Evolutionary conservation across 2,113 vertebrate genomes (phyloP).

Genomic region (Alectura lathami): DNA sequence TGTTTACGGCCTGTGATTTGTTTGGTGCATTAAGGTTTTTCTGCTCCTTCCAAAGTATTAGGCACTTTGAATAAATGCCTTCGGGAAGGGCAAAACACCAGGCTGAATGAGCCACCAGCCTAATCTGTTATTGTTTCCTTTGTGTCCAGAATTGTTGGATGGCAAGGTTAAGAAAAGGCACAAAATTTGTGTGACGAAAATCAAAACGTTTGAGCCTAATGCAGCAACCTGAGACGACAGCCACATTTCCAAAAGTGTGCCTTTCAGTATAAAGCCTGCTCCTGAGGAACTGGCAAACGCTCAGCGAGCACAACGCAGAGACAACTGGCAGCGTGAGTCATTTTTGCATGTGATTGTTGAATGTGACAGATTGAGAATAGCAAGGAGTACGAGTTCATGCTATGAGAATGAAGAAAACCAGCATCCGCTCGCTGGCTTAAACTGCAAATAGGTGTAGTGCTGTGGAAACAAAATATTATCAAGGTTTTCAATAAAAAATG

Average conservation of each 20-base stretch:
- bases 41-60: background rate
- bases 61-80: background rate
- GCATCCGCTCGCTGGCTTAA: background rate
- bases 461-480: background rate
- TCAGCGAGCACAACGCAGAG: conserved; percentile 33
- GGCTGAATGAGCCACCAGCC: background rate
- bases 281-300: conserved; percentile 62
- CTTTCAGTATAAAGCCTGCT: conserved; percentile 29
- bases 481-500: background rate
- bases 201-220: background rate
- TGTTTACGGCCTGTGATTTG: background rate
- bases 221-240: background rate
- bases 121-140: background rate
- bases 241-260: background rate
- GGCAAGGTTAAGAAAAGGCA: background rate
- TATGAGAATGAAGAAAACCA: conserved; percentile 32
- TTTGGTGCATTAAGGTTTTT: background rate
- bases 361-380: conserved; percentile 67
- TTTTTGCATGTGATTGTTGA: conserved; percentile 53
- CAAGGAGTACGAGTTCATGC: conserved; percentile 56
- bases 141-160: background rate
- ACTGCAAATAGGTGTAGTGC: background rate
- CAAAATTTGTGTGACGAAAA: background rate
- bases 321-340: conserved; percentile 61
- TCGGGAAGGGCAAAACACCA: background rate